Percentiles rank a stretch among this genome's conserved stretches.
Conservation (phyloP, 2,888 invertebrate species). For the Hirtodrosophila trivittata region DNA sequence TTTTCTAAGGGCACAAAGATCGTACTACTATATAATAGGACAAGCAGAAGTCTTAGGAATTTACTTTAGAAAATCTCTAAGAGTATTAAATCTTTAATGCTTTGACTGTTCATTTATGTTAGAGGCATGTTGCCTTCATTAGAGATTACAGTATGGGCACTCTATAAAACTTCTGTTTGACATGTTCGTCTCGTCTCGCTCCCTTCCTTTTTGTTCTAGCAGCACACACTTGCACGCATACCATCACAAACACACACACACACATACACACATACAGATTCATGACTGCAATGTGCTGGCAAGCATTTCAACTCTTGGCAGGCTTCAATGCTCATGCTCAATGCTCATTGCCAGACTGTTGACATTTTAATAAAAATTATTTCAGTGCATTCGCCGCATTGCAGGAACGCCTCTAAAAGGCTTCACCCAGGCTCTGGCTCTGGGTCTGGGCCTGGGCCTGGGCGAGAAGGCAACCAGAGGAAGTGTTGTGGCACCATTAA, state of each 20-base stretch:
- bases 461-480: conserved; percentile 4
- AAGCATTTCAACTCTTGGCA: conserved; percentile 71
- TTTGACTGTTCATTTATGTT: not conserved
- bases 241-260: not conserved
- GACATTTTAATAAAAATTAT: conserved; percentile 79
- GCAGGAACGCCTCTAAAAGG: conserved; percentile 60
- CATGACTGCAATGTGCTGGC: conserved; percentile 62
- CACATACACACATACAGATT: conserved; percentile 1
- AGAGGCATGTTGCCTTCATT: conserved; percentile 5
- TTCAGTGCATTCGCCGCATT: conserved; percentile 70
- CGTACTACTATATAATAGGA: no score
- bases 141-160: conserved; percentile 14
- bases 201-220: conserved; percentile 12
- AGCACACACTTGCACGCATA: conserved; percentile 14
- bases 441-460: no score
- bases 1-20: no score
- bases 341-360: conserved; percentile 76
- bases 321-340: conserved; percentile 56
- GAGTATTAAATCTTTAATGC: conserved; percentile 3
- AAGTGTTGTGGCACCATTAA: conserved; percentile 29
- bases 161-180: conserved; percentile 30
- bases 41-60: not conserved
- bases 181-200: conserved; percentile 25
- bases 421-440: no score
- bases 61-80: not conserved